Percentiles rank a stretch among this genome's conserved stretches.
phyloP scores from a whole-genome alignment of 2,797 vertebrate species.

The Malurus splendens region DNA sequence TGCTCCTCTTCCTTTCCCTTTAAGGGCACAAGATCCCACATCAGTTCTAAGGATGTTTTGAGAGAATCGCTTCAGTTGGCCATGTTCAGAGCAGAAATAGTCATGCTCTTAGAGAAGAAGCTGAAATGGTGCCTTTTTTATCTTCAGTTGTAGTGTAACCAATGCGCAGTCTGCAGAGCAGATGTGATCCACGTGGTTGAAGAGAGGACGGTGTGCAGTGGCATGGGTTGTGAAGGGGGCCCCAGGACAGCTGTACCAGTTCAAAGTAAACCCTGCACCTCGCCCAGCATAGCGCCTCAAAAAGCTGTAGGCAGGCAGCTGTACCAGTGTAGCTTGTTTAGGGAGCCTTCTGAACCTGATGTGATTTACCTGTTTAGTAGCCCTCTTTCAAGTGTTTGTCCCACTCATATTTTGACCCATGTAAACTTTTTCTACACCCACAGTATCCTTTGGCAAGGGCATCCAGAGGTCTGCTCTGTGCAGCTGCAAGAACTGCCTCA shows the following conservation, averaged over 20 bases:
- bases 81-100: not conserved
- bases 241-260: not conserved
- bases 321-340: not conserved
- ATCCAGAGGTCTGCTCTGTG: not conserved
- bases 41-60: not conserved
- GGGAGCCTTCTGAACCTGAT: accelerated
- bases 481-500: not conserved
- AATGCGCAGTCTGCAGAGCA: not conserved
- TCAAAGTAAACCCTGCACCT: not conserved
- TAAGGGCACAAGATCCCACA: accelerated
- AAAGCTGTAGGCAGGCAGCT: not conserved
- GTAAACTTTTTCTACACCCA: not conserved
- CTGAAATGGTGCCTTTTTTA: not conserved
- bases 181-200: not conserved
- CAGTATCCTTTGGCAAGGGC: accelerated
- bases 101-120: not conserved
- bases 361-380: not conserved
- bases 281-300: not conserved
- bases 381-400: not conserved
- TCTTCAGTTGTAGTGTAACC: not conserved
- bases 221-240: not conserved
- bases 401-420: not conserved
- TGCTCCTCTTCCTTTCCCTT: not conserved
- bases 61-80: not conserved
- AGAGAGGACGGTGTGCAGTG: not conserved